Conservation (phyloP, 2,113 vertebrate species). For the Coryphaenoides rupestris region DNA sequence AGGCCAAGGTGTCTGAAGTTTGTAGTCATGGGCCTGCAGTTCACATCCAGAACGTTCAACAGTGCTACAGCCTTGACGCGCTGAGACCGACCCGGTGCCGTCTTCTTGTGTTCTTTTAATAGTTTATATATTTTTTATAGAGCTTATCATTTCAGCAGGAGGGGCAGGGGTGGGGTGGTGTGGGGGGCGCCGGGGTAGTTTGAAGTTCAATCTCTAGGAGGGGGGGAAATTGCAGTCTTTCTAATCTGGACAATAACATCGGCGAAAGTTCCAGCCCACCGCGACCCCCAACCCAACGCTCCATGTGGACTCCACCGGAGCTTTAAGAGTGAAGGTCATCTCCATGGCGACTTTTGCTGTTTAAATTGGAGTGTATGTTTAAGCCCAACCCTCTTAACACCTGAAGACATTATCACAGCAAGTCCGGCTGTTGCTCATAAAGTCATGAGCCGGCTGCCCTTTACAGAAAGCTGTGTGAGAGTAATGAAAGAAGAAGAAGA, state of each 20-base stretch:
- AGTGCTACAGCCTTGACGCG: slow-evolving; percentile 34
- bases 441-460: slow-evolving; percentile 65
- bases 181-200: slow-evolving; percentile 12
- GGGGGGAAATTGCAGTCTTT: slow-evolving; percentile 29
- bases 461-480: slow-evolving; percentile 45
- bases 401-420: slow-evolving; percentile 68
- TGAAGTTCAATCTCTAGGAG: slow-evolving; percentile 44
- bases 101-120: background rate
- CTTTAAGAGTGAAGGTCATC: slow-evolving; percentile 67
- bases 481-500: slow-evolving; percentile 24
- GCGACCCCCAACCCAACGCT: too few relatives aligned
- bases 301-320: slow-evolving; percentile 18
- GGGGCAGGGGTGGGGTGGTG: too few relatives aligned
- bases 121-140: background rate
- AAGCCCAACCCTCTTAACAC: slow-evolving; percentile 68
- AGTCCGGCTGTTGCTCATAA: slow-evolving; percentile 63
- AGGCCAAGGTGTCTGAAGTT: slow-evolving; percentile 27
- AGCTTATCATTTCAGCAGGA: background rate
- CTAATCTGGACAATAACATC: slow-evolving; percentile 47
- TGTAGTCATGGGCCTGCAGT: slow-evolving; percentile 33
- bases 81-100: background rate
- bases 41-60: slow-evolving; percentile 38
- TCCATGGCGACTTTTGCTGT: slow-evolving; percentile 65
- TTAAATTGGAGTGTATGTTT: slow-evolving; percentile 68
- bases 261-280: slow-evolving; percentile 16